Base-by-base conservation (phyloP, 2,888 invertebrate species). In the Bugulina stolonifera region DNA sequence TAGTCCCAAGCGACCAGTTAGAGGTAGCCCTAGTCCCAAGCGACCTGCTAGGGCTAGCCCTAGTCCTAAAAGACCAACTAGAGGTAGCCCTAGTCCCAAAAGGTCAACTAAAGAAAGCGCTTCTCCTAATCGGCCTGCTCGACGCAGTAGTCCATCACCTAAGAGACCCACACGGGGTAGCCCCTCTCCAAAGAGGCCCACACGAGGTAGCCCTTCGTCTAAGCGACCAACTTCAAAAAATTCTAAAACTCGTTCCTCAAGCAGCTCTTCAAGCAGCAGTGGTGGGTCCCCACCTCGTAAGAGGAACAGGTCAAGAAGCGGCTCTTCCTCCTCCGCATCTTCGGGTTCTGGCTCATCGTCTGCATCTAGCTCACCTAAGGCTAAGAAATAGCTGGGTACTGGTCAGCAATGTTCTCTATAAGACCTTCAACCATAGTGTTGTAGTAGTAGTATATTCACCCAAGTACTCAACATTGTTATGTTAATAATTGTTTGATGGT, bases 261-360 rank as follows among this genome's bases (percentile, higher is more conserved):
- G 43, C 18, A 43, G 43, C 43, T 43, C 43, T 18, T 43, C 43
- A 14, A 32, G 64, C 3, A 64, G 64, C 27, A 32, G 18, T 10
- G 27, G 32, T 14, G 32, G 29, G 3, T 64, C 64, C 3, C 5
- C 27, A 32, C 32, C 32, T 14, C 27, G 29, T 3, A 22, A 32
- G 5, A 64, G 32, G 32, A 5, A 32, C 22, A 32, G 32, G 27
- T 27, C 25, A 25, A 25, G 25, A 10, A 27, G 29, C 32, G 27
- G 64, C 27, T 25, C n/a, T 18, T 22, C 57, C 3, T 5, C 57
- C 5, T 64, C 64, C 25, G 27, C 27, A 3, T 27, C 32, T 1
- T 64, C 64, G 10, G 25, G 29, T 64, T 64, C 64, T 18, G 32
- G 64, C 34, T 64, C 64, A 14, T 25, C 64, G 32, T 64, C 64